These are phyloP conservation scores for Lepidurus couesii DNA, from an alignment of 1,140 invertebrate species.

Conservation along the genomic window DNA sequence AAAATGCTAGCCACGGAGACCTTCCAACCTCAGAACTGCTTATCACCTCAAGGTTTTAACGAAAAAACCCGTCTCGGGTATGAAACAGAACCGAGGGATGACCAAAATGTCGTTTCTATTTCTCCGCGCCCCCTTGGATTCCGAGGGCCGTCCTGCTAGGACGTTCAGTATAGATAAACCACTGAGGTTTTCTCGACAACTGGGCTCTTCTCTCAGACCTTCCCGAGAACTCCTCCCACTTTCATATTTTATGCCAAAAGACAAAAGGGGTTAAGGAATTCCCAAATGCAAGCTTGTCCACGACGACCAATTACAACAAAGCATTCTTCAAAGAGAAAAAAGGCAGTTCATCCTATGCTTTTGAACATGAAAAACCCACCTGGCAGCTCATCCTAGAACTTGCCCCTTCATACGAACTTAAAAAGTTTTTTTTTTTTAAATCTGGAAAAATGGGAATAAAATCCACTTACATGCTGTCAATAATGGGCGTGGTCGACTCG, in stretches of 20 bases:
- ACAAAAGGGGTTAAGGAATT: not conserved
- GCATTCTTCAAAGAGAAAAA: not conserved
- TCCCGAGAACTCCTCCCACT: conserved; percentile 25
- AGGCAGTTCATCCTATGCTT: not conserved
- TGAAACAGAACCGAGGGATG: not conserved
- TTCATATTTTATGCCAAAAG: not conserved
- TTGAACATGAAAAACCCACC: not conserved
- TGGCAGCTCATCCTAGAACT: conserved; percentile 3
- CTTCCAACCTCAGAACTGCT: conserved; percentile 32
- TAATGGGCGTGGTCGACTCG: conserved; percentile 73
- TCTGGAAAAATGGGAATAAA: conserved; percentile 28
- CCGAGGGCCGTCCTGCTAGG: conserved; percentile 31
- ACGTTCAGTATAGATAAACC: not conserved
- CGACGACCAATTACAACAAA: not conserved
- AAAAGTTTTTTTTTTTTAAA: not conserved
- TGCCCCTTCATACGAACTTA: not conserved
- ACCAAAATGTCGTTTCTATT: conserved; percentile 30
- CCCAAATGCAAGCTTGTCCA: conserved; percentile 31
- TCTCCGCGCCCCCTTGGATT: conserved; percentile 27
- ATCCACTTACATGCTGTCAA: conserved; percentile 77
- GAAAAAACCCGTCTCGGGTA: not conserved
- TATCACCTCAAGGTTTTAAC: not conserved
- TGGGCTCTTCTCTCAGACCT: conserved; percentile 34
- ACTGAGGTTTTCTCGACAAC: not conserved
- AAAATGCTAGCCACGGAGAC: conserved; percentile 33